Base-by-base conservation (phyloP, 2,888 invertebrate genomes). In the Zelleria hepariella region DNA sequence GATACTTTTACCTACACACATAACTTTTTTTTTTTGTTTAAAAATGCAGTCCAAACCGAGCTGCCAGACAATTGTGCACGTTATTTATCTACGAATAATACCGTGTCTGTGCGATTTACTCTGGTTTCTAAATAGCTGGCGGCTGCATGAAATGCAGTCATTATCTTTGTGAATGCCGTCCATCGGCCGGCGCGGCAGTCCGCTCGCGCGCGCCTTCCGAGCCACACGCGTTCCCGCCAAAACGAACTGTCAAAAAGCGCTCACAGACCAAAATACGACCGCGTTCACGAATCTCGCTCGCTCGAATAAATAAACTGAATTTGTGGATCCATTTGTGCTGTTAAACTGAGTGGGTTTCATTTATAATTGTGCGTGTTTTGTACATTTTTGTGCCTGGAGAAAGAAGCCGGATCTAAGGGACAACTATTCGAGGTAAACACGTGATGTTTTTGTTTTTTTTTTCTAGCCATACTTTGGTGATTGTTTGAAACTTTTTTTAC, bases 41-140 rank as follows among this genome's bases (percentile, higher is more conserved):
- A 42, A 42, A 2, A 42, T 2, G 32, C 32, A 42, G 32, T 15
- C 32, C 32, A 42, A 42, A 42, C 32, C 32, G 32, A 15, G 32
- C 32, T 42, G 32, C 32, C 32, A 42, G 32, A 42, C 32, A 42
- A 42, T 15, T 42, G 2, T 42, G 32, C 32, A 15, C 32, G 32
- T 57, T 63, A 68, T 66, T 67, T 71, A 73, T 78, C 77, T 73
- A 70, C 77, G 76, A 79, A 78, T 74, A 75, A 57, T 76, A 74
- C 71, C 72, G 76, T 78, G 77, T 78, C 79, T 76, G 70, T 74
- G 75, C 73, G 78, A 77, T 79, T 80, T 81, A 78, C 80, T 78
- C 77, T 53, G 81, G 85, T 86, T 86, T 86, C 86, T 86, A 86
- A 82, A 77, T 75, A 70, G 62, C 62, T 75, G 68, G 73, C 73